A percentile compares a stretch with the other conserved stretches of the same genome.
These are phyloP conservation scores for Zophobas morio DNA, from an alignment of 1,140 invertebrate genomes.

Conservation along the genomic window DNA sequence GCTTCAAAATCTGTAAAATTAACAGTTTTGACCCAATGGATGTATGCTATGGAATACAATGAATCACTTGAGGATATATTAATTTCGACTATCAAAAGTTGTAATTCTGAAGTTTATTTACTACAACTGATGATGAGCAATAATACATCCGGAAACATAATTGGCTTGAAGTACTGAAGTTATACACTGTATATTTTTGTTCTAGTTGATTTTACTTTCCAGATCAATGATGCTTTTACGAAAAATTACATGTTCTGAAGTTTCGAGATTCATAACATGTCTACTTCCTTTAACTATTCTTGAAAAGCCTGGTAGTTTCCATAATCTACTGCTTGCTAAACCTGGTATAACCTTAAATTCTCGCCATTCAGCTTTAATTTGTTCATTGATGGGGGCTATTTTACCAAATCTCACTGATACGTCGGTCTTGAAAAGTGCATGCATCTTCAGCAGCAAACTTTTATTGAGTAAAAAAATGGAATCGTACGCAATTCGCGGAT, in stretches of 20 bases:
- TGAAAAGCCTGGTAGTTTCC: constrained; percentile 17
- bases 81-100: background rate
- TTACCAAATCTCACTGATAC: constrained; percentile 13
- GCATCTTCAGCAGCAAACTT: constrained; percentile 23
- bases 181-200: background rate
- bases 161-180: background rate
- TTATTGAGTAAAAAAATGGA: background rate
- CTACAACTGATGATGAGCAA: constrained; percentile 5
- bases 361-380: constrained; percentile 1
- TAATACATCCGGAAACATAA: background rate
- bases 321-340: constrained; percentile 10
- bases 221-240: constrained; percentile 8
- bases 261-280: background rate
- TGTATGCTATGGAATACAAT: constrained; percentile 5
- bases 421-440: constrained; percentile 18
- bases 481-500: background rate
- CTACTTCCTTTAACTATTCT: constrained; percentile 12
- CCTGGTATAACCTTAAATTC: constrained; percentile 24
- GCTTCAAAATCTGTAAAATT: constrained; percentile 12
- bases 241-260: constrained; percentile 10
- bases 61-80: constrained; percentile 5
- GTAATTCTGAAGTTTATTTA: constrained; percentile 5
- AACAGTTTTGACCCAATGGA: constrained; percentile 16
- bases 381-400: constrained; percentile 34
- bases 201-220: background rate